A percentile compares a stretch with the other conserved stretches of the same genome.
phyloP scores from a whole-genome alignment of 1,140 invertebrate genomes.

The Brachystomella parvula region DNA sequence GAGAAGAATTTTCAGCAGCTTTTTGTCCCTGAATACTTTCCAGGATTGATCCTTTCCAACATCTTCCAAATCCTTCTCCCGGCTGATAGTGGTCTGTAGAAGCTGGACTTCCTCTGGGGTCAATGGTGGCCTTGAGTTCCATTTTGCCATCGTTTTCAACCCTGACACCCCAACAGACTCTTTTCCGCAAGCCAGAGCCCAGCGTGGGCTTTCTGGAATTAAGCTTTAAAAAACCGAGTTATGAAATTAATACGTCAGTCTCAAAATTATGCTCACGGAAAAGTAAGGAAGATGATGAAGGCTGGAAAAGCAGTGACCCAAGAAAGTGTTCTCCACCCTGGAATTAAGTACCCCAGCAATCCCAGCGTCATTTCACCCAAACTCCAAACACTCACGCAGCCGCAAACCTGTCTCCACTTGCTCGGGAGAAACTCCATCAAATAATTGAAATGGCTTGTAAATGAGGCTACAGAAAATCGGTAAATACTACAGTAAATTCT shows the following conservation, averaged over 20 bases:
- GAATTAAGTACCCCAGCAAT: slow-evolving; percentile 22
- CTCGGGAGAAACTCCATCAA: slow-evolving; percentile 35
- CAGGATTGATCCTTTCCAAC: background rate
- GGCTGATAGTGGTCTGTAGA: slow-evolving; percentile 14
- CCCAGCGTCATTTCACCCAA: slow-evolving; percentile 25
- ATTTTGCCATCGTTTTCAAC: slow-evolving; percentile 26
- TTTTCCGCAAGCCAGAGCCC: slow-evolving; percentile 18
- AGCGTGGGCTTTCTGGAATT: slow-evolving; percentile 27
- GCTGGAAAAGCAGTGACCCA: slow-evolving; percentile 16
- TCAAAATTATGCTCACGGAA: slow-evolving; percentile 20
- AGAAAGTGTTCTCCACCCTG: slow-evolving; percentile 25
- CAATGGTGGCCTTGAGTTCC: slow-evolving; percentile 22
- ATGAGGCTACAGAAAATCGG: slow-evolving; percentile 19
- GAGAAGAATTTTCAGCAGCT: background rate
- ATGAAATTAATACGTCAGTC: background rate
- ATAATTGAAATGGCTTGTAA: slow-evolving; percentile 28
- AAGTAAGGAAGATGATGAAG: slow-evolving; percentile 22
- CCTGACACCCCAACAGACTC: slow-evolving; percentile 17
- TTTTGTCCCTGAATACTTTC: slow-evolving; percentile 15
- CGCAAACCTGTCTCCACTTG: slow-evolving; percentile 24
- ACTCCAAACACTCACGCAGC: slow-evolving; percentile 25
- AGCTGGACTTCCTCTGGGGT: slow-evolving; percentile 9
- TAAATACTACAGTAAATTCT: background rate
- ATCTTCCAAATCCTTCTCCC: background rate
- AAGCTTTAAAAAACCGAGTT: slow-evolving; percentile 11